A percentile compares a stretch with the other conserved stretches of the same genome.
These are phyloP conservation scores for Ecdyonurus torrentis DNA, from an alignment of 2,888 invertebrate species.

Conservation along the genomic window DNA sequence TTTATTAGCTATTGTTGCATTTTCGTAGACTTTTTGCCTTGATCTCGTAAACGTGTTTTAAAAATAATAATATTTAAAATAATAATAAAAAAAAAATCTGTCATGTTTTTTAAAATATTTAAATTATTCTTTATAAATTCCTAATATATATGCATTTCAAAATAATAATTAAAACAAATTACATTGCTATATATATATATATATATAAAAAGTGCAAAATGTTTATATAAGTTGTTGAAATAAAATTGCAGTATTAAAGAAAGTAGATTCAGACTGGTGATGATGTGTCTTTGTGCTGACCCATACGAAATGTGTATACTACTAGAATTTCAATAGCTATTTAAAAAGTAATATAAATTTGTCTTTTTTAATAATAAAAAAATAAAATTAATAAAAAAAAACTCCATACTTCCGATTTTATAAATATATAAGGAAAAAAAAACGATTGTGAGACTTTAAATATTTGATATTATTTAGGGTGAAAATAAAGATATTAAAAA, in stretches of 20 bases:
- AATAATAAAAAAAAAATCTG: too few relatives aligned
- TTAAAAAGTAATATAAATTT: not conserved
- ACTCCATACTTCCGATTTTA: not conserved
- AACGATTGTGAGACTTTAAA: not conserved
- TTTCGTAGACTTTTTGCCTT: not conserved
- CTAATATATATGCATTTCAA: too few relatives aligned
- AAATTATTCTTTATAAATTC: too few relatives aligned
- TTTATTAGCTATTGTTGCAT: not conserved
- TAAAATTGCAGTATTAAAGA: not conserved
- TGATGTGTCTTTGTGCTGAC: constrained; percentile 2
- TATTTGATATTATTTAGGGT: not conserved
- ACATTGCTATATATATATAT: too few relatives aligned
- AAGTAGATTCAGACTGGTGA: constrained; percentile 1
- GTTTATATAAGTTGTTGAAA: not conserved
- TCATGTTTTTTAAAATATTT: too few relatives aligned
- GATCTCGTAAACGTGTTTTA: not conserved
- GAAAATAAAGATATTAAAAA: not conserved
- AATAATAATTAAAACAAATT: too few relatives aligned
- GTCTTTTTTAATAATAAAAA: not conserved
- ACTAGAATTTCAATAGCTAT: not conserved
- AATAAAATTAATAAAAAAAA: not conserved
- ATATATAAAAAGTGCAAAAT: too few relatives aligned
- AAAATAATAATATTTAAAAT: too few relatives aligned
- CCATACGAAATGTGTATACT: constrained; percentile 1
- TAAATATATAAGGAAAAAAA: not conserved